Evolutionary conservation across 2,888 invertebrate genomes (phyloP).

Genomic region (Amitus sp.): DNA sequence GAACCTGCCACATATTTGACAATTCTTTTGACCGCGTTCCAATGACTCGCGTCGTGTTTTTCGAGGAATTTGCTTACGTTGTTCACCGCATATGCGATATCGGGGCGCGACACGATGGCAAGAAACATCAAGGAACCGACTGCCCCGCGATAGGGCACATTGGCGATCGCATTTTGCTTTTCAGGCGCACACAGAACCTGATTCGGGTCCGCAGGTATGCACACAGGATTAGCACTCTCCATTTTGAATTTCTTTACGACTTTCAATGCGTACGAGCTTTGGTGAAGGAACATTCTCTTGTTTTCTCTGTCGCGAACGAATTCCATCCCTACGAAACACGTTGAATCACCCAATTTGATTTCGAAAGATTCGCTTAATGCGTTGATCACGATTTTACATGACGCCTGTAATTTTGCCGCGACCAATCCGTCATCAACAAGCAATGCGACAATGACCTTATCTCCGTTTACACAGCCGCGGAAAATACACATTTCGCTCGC

Average conservation of each 20-base stretch:
- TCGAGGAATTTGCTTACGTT: constrained; percentile 21
- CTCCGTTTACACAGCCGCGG: constrained; percentile 11
- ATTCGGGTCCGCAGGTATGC: not conserved
- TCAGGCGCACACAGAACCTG: not conserved
- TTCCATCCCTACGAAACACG: constrained; percentile 1
- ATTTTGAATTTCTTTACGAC: constrained; percentile 1
- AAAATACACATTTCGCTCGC: constrained; percentile 20
- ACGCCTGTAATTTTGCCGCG: too few relatives aligned
- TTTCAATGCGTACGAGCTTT: not conserved
- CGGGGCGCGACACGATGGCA: constrained; percentile 20
- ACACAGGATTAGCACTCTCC: not conserved
- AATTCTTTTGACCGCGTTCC: constrained; percentile 23
- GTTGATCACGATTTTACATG: not conserved
- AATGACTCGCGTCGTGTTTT: constrained; percentile 14
- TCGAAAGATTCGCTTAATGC: not conserved
- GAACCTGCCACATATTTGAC: constrained; percentile 10
- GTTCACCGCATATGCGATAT: constrained; percentile 26
- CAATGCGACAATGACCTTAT: constrained; percentile 18
- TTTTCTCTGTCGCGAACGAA: not conserved
- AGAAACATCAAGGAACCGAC: constrained; percentile 27
- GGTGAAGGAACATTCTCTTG: not conserved
- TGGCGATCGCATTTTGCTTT: not conserved
- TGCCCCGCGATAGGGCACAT: constrained; percentile 23
- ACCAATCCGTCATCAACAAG: constrained; percentile 22
- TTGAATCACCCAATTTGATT: not conserved